A percentile compares a stretch with the other conserved stretches of the same genome.
Conservation (phyloP, 2,888 invertebrate species). For the Noctua janthe region DNA sequence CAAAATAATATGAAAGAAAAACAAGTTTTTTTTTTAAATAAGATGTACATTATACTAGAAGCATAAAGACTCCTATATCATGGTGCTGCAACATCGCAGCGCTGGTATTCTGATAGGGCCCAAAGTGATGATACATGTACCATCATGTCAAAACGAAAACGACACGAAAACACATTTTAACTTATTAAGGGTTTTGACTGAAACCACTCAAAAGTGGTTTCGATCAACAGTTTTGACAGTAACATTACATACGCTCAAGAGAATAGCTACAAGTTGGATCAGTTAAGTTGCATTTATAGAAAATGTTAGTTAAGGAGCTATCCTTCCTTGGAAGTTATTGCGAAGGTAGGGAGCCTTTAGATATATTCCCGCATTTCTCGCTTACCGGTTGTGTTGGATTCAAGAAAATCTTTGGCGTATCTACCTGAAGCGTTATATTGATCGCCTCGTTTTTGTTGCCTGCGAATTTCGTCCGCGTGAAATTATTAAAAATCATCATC, state of each 20-base stretch:
- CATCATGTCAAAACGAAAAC: too few species aligned
- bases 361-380: slow-evolving; percentile 15
- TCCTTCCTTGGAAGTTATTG: slow-evolving; percentile 69
- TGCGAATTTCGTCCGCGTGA: too few species aligned
- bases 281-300: slow-evolving; percentile 56
- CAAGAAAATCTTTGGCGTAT: background rate
- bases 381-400: background rate
- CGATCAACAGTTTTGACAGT: background rate
- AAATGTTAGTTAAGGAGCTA: slow-evolving; percentile 49
- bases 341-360: slow-evolving; percentile 58
- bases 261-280: slow-evolving; percentile 7
- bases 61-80: too few species aligned
- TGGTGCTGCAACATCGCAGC: too few species aligned
- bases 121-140: too few species aligned
- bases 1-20: too few species aligned
- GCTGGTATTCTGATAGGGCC: too few species aligned
- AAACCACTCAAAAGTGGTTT: background rate
- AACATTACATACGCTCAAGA: background rate
- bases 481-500: too few species aligned
- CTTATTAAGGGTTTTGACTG: background rate
- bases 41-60: too few species aligned
- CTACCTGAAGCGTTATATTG: background rate
- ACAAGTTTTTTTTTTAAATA: too few species aligned
- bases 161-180: too few species aligned
- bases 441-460: too few species aligned